A percentile compares a stretch with the other conserved stretches of the same genome.
phyloP scores from a whole-genome alignment of 2,797 vertebrate species.

The Epinephelus awoara region DNA sequence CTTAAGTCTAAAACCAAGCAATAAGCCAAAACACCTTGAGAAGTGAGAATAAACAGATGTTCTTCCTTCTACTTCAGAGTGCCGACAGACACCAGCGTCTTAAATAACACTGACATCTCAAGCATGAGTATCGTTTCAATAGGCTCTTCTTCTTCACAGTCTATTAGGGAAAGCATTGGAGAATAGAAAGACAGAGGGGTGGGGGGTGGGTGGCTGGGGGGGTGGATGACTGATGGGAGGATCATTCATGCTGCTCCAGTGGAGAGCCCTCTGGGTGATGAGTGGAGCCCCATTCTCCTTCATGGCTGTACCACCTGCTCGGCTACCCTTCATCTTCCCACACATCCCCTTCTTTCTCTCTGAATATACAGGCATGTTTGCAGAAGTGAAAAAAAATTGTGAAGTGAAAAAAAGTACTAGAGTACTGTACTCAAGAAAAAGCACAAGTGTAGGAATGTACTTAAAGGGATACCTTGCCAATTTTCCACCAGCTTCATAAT shows the following conservation, averaged over 20 bases:
- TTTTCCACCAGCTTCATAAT: no score
- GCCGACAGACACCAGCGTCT: neutral
- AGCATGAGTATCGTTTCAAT: neutral
- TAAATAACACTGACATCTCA: slow-evolving; percentile 20
- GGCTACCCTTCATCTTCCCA: neutral
- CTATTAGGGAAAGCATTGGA: slow-evolving; percentile 18
- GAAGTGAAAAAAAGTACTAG: no score
- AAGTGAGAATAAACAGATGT: neutral
- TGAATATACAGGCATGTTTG: neutral
- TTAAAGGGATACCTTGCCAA: no score
- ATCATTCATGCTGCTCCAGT: slow-evolving; percentile 21
- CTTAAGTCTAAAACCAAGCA: neutral
- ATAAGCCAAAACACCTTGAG: neutral
- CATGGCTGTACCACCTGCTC: neutral
- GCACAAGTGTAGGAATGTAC: no score
- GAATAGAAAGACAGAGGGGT: slow-evolving; percentile 4
- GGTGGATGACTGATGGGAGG: slow-evolving; percentile 8
- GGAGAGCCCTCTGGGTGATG: slow-evolving; percentile 18
- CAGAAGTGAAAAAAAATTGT: no score
- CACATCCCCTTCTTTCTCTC: neutral
- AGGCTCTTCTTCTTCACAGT: slow-evolving; percentile 14
- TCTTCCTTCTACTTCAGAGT: neutral
- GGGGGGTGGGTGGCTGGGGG: neutral
- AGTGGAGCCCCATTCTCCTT: slow-evolving; percentile 21
- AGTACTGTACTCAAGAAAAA: no score